phyloP scores from a whole-genome alignment of 2,888 invertebrate species.

The Ophion obscuratus region DNA sequence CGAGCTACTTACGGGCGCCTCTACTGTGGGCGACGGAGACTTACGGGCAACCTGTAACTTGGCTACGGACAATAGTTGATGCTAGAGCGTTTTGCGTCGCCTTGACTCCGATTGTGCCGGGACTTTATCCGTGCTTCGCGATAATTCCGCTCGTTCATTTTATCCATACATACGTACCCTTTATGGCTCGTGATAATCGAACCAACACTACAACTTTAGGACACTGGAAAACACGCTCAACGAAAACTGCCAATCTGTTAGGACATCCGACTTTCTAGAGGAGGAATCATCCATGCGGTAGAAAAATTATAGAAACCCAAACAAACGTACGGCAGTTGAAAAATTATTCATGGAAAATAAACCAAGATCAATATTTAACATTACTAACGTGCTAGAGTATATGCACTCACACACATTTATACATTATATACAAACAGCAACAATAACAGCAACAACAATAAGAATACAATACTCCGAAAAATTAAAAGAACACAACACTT shows the following conservation, averaged over 20 bases:
- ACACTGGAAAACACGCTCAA: neutral
- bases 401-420: no score
- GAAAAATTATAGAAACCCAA: neutral
- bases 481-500: no score
- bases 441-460: no score
- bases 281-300: neutral
- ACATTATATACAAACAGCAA: no score
- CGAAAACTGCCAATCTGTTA: no score
- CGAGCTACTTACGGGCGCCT: no score
- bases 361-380: no score
- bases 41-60: neutral
- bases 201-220: neutral
- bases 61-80: constrained; percentile 12
- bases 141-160: constrained; percentile 49
- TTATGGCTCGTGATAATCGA: constrained; percentile 10
- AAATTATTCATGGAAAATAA: no score
- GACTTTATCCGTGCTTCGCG: constrained; percentile 47
- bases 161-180: neutral
- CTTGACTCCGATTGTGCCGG: constrained; percentile 63
- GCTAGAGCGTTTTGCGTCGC: constrained; percentile 29
- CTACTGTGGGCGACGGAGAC: neutral
- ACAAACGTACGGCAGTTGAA: neutral
- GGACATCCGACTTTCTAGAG: neutral
- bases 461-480: no score
- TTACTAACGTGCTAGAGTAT: no score